Evolutionary conservation across 2,888 invertebrate species (phyloP).

Genomic region (Iphiclides podalirius): DNA sequence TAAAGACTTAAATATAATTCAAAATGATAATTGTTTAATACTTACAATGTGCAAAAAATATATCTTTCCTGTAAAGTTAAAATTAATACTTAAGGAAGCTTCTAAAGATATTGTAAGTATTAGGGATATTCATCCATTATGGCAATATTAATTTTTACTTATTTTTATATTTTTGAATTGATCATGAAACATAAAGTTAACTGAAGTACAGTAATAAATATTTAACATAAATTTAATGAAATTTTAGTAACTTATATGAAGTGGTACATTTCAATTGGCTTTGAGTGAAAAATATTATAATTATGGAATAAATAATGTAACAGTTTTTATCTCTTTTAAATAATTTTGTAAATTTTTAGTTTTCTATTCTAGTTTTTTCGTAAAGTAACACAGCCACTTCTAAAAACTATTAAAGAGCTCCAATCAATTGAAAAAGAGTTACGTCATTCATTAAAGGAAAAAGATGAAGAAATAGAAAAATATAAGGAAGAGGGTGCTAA

Average conservation of each 20-base stretch:
- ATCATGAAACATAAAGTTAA: too few relatives aligned
- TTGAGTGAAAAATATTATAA: too few relatives aligned
- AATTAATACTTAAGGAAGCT: conserved; percentile 42
- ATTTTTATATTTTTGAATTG: too few relatives aligned
- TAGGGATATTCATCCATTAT: too few relatives aligned
- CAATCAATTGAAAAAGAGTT: conserved; percentile 63
- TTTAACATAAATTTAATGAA: too few relatives aligned
- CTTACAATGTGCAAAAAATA: conserved; percentile 39
- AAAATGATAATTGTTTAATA: conserved; percentile 33
- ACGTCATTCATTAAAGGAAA: conserved; percentile 60
- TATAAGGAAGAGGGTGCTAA: conserved; percentile 71
- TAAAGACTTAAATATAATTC: conserved; percentile 36
- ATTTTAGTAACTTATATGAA: too few relatives aligned
- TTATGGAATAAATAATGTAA: too few relatives aligned
- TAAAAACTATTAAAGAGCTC: conserved; percentile 66
- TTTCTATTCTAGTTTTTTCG: conserved; percentile 49
- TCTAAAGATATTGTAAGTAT: conserved; percentile 51
- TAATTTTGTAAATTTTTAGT: not conserved
- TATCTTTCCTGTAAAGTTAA: conserved; percentile 46
- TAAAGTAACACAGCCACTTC: conserved; percentile 47
- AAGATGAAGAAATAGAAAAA: conserved; percentile 78
- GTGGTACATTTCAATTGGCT: too few relatives aligned
- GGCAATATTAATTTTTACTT: too few relatives aligned
- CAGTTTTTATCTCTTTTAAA: too few relatives aligned
- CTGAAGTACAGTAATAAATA: too few relatives aligned